Conservation (phyloP, 2,797 vertebrate species). For the Betta splendens region DNA sequence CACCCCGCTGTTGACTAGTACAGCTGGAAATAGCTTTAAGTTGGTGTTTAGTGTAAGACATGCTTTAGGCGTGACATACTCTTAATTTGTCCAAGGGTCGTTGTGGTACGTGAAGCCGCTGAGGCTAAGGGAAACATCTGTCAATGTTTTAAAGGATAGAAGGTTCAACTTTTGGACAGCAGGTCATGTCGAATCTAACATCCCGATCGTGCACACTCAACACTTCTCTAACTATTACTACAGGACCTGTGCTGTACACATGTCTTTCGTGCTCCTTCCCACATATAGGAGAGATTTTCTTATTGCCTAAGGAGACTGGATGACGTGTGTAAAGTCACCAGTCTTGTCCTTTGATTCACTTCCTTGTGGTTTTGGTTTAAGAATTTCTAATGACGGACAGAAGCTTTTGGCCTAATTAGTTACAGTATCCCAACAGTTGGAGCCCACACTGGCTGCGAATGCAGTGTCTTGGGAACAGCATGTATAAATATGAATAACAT, state of each 20-base stretch:
- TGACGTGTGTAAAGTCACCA: background rate
- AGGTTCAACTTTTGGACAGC: background rate
- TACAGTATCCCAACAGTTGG: no score
- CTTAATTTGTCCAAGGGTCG: conserved; percentile 9
- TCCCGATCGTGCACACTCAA: background rate
- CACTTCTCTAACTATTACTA: background rate
- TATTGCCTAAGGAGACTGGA: background rate
- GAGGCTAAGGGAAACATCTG: background rate
- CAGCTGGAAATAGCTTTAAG: conserved; percentile 27
- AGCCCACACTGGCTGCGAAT: no score
- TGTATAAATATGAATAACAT: background rate
- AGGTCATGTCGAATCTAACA: background rate
- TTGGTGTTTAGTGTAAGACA: conserved; percentile 13
- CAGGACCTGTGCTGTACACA: background rate
- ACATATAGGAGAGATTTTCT: background rate
- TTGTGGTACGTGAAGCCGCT: background rate
- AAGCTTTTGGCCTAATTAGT: background rate
- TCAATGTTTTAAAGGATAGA: background rate
- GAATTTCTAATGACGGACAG: no score
- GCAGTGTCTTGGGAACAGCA: background rate
- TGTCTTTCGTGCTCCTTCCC: background rate
- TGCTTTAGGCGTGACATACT: background rate
- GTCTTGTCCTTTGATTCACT: background rate
- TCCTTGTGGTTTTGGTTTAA: background rate
- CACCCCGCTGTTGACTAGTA: conserved; percentile 23